phyloP scores from a whole-genome alignment of 2,113 vertebrate genomes.

The Sorex araneus region DNA sequence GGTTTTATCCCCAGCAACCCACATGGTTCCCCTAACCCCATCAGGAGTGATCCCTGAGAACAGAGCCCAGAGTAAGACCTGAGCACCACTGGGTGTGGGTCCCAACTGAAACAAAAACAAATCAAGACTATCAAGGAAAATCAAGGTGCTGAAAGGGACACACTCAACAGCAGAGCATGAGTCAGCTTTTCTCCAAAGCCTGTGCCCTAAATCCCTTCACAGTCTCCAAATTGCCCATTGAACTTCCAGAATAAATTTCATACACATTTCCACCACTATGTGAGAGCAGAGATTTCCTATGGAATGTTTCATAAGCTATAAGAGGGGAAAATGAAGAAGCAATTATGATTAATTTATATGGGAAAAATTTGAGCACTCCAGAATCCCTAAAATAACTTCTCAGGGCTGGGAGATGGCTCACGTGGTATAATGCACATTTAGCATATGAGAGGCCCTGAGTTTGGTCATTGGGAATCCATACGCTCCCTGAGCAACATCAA shows the following conservation, averaged over 20 bases:
- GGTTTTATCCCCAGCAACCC: too few species aligned
- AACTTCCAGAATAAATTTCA: neutral
- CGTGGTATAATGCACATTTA: too few species aligned
- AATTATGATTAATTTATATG: neutral
- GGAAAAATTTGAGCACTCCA: neutral
- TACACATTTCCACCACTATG: neutral
- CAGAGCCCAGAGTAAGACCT: too few species aligned
- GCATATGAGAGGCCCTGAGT: too few species aligned
- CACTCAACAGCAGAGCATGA: accelerated
- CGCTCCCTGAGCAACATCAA: too few species aligned
- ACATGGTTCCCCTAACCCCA: too few species aligned
- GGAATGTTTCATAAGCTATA: neutral
- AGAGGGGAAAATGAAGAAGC: neutral
- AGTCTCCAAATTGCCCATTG: neutral
- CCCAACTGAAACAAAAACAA: too few species aligned
- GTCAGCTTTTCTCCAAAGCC: neutral
- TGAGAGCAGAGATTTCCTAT: neutral
- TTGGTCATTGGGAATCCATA: too few species aligned
- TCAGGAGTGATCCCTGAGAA: too few species aligned
- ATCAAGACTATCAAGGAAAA: neutral
- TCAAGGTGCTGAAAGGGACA: neutral
- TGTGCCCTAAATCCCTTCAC: neutral
- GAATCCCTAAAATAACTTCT: neutral
- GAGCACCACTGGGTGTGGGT: too few species aligned
- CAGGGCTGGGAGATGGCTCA: too few species aligned